Conservation (phyloP, 1,140 invertebrate genomes). For the Halotydeus destructor region DNA sequence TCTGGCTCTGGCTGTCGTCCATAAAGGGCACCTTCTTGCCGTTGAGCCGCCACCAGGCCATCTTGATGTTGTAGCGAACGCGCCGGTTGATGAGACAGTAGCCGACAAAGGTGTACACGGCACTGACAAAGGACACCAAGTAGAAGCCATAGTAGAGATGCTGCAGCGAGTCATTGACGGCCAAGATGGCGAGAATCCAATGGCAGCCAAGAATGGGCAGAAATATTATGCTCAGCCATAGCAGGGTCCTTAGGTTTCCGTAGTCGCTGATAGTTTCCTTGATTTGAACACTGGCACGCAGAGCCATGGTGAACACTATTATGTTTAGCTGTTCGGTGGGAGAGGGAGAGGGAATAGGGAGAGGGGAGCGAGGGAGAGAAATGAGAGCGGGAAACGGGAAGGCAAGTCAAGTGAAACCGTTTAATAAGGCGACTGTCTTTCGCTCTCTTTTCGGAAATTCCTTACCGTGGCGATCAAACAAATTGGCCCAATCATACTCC, state of each 20-base stretch:
- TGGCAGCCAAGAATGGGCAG: slow-evolving; percentile 49
- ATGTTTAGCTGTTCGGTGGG: slow-evolving; percentile 30
- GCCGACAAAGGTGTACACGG: slow-evolving; percentile 53
- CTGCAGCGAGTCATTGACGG: slow-evolving; percentile 49
- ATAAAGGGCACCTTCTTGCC: slow-evolving; percentile 53
- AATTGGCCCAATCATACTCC: slow-evolving; percentile 70
- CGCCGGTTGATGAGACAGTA: slow-evolving; percentile 54
- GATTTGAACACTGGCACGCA: slow-evolving; percentile 68
- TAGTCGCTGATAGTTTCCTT: slow-evolving; percentile 75
- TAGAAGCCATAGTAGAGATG: slow-evolving; percentile 48
- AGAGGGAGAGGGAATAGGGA: slow-evolving; percentile 1
- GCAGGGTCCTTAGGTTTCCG: slow-evolving; percentile 58
- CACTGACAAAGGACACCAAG: slow-evolving; percentile 40
- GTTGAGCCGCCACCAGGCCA: slow-evolving; percentile 34
- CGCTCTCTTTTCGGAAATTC: not conserved
- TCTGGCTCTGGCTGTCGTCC: slow-evolving; percentile 26
- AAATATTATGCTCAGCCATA: slow-evolving; percentile 60
- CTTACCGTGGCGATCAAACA: slow-evolving; percentile 46
- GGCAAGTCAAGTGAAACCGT: not conserved
- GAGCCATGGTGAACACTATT: slow-evolving; percentile 53
- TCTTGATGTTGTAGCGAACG: slow-evolving; percentile 24
- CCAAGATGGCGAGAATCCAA: slow-evolving; percentile 57
- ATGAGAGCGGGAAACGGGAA: not conserved
- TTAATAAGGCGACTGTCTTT: not conserved
- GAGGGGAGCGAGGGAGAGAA: not conserved